A percentile compares a stretch with the other conserved stretches of the same genome.
phyloP scores from a whole-genome alignment of 2,113 vertebrate genomes.

The Damaliscus lunatus region DNA sequence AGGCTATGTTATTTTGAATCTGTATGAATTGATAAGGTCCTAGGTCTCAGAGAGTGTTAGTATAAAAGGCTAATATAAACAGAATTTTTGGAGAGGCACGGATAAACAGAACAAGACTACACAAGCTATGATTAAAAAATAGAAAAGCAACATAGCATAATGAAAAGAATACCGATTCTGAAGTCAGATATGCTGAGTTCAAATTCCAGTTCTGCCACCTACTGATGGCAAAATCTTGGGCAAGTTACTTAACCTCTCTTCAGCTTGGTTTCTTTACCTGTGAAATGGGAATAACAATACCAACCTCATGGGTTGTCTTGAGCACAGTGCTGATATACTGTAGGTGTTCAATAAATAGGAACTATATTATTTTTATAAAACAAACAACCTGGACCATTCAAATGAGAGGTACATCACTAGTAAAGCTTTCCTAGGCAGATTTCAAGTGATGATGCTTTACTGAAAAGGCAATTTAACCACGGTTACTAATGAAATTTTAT shows the following conservation, averaged over 20 bases:
- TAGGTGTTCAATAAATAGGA: conserved; percentile 1
- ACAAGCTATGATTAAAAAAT: neutral
- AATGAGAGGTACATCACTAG: neutral
- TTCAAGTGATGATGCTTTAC: neutral
- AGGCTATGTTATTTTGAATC: neutral
- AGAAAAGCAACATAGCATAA: conserved; percentile 31
- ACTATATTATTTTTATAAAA: neutral
- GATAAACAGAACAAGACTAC: conserved; percentile 23
- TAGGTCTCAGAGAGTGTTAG: neutral
- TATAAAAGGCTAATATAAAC: neutral
- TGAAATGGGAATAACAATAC: conserved; percentile 33
- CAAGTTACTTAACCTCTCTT: conserved; percentile 45
- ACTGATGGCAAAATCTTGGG: conserved; percentile 40
- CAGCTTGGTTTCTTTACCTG: conserved; percentile 36
- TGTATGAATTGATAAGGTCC: neutral
- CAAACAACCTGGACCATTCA: neutral
- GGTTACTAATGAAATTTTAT: neutral
- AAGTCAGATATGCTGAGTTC: conserved; percentile 38
- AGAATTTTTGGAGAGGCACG: neutral
- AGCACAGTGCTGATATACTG: neutral
- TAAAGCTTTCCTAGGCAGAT: neutral
- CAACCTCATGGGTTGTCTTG: conserved; percentile 17
- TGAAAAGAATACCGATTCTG: conserved; percentile 44
- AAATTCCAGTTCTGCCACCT: conserved; percentile 37
- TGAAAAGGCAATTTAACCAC: neutral